Evolutionary conservation across 2,113 vertebrate genomes (phyloP).

Genomic region (Chaetura pelagica): DNA sequence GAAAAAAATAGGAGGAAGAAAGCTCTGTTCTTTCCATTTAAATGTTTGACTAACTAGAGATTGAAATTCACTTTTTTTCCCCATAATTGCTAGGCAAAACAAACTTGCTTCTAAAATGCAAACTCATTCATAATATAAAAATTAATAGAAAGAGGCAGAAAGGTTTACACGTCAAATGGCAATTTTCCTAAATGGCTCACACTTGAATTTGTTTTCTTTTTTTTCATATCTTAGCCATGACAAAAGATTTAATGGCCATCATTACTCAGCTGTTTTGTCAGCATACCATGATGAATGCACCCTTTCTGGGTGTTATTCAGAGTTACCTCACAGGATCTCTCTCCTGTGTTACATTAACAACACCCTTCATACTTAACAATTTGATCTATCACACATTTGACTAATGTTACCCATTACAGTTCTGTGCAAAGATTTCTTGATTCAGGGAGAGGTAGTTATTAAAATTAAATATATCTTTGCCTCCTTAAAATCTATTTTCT

Average conservation of each 20-base stretch:
- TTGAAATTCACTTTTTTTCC: not conserved
- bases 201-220: slow-evolving; percentile 56
- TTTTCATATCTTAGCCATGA: slow-evolving; percentile 30
- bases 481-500: slow-evolving; percentile 59
- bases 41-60: not conserved
- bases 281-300: slow-evolving; percentile 61
- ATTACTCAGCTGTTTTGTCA: slow-evolving; percentile 71
- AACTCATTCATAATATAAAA: not conserved
- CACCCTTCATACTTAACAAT: slow-evolving; percentile 55
- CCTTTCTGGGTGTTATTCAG: slow-evolving; percentile 29
- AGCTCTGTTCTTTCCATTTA: not conserved
- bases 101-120: slow-evolving; percentile 1
- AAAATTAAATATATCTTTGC: slow-evolving; percentile 59
- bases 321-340: slow-evolving; percentile 59
- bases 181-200: slow-evolving; percentile 37
- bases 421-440: slow-evolving; percentile 29
- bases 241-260: slow-evolving; percentile 66
- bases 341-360: slow-evolving; percentile 60
- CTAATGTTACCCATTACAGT: slow-evolving; percentile 54
- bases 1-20: not conserved
- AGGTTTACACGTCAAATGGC: slow-evolving; percentile 60
- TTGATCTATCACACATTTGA: slow-evolving; percentile 63
- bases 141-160: not conserved
- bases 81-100: not conserved
- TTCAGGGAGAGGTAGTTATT: slow-evolving; percentile 29